phyloP scores from a whole-genome alignment of 2,888 invertebrate species.

The Ochlodes sylvanus region DNA sequence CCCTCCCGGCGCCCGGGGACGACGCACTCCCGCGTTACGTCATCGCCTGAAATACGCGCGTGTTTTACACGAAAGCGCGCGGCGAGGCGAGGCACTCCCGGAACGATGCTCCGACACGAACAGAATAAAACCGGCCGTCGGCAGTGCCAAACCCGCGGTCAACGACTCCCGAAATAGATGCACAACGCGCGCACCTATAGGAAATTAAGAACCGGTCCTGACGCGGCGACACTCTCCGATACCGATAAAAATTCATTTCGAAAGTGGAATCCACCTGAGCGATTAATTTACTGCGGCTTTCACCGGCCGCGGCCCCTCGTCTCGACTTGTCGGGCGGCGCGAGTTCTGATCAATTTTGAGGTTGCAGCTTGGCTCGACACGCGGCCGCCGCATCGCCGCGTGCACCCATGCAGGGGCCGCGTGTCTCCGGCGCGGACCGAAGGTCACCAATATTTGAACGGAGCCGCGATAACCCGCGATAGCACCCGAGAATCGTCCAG shows the following conservation, averaged over 20 bases:
- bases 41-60: slow-evolving; percentile 69
- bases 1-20: slow-evolving; percentile 60
- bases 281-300: slow-evolving; percentile 75
- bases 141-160: slow-evolving; percentile 76
- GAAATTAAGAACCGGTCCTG: slow-evolving; percentile 78
- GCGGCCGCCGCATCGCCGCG: slow-evolving; percentile 21
- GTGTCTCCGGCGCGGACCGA: slow-evolving; percentile 38
- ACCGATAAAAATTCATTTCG: slow-evolving; percentile 77
- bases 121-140: slow-evolving; percentile 64
- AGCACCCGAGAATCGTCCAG: slow-evolving; percentile 45
- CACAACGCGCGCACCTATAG: slow-evolving; percentile 73
- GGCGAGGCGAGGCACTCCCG: slow-evolving; percentile 52
- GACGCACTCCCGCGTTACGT: slow-evolving; percentile 60
- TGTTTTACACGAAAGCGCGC: slow-evolving; percentile 51
- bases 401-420: slow-evolving; percentile 38
- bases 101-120: slow-evolving; percentile 56
- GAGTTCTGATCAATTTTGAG: slow-evolving; percentile 23
- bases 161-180: slow-evolving; percentile 84
- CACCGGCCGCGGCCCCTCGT: slow-evolving; percentile 57
- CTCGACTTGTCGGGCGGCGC: slow-evolving; percentile 41
- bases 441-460: slow-evolving; percentile 37
- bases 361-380: slow-evolving; percentile 42
- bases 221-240: slow-evolving; percentile 63
- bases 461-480: slow-evolving; percentile 46
- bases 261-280: slow-evolving; percentile 79